phyloP scores from a whole-genome alignment of 2,797 vertebrate species.

The Hyperoplus lanceolatus region DNA sequence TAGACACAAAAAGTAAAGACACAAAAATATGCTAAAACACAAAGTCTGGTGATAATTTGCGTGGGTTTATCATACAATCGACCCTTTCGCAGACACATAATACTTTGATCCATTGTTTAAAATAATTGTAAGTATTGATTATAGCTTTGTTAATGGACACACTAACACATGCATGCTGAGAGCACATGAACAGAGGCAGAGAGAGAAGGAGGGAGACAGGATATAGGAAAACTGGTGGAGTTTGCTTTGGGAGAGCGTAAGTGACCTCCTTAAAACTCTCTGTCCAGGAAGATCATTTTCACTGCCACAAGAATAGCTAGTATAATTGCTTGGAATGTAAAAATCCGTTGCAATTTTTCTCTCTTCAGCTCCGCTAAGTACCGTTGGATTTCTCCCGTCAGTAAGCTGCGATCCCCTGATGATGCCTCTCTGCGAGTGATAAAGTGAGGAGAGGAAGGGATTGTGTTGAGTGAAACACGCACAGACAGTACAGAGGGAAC shows the following conservation, averaged over 20 bases:
- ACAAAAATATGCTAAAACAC: neutral
- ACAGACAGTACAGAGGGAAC: slow-evolving; percentile 32
- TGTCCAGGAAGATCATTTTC: slow-evolving; percentile 76
- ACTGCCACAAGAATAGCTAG: slow-evolving; percentile 65
- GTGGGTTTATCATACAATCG: neutral
- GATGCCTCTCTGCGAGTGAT: slow-evolving; percentile 37
- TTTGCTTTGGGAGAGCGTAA: slow-evolving; percentile 54
- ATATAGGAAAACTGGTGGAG: slow-evolving; percentile 22
- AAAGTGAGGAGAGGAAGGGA: slow-evolving; percentile 34
- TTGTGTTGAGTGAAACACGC: slow-evolving; percentile 45
- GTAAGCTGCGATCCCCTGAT: slow-evolving; percentile 55
- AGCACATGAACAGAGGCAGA: slow-evolving; percentile 18
- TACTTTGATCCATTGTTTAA: neutral
- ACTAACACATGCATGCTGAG: neutral
- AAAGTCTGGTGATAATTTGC: neutral
- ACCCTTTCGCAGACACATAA: neutral
- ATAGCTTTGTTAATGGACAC: neutral
- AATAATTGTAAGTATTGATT: slow-evolving; percentile 3
- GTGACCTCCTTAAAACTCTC: slow-evolving; percentile 58
- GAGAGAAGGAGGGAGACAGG: neutral
- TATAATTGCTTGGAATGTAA: slow-evolving; percentile 75
- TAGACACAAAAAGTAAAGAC: neutral
- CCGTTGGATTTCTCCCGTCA: slow-evolving; percentile 64
- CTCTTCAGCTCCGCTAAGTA: slow-evolving; percentile 62
- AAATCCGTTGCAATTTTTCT: slow-evolving; percentile 59